Percentiles rank a stretch among this genome's conserved stretches.
Evolutionary conservation across 2,797 vertebrate species (phyloP).

Genomic region (Enteromius viviparus): DNA sequence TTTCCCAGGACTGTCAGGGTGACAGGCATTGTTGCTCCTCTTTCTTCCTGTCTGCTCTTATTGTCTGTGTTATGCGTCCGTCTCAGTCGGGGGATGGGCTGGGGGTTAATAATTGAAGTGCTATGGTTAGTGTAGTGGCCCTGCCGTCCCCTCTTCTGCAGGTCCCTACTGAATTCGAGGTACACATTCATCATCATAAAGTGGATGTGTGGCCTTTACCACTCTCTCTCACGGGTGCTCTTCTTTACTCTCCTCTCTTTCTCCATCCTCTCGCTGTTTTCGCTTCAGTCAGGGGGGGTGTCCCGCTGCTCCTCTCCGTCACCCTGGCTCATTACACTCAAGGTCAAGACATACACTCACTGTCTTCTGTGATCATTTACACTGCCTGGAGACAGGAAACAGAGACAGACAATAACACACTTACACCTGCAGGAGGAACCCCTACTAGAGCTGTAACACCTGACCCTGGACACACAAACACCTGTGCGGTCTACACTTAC

Average conservation of each 20-base stretch:
- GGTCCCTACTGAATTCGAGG: conserved; percentile 46
- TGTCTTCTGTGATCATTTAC: conserved; percentile 38
- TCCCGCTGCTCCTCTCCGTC: conserved; percentile 16
- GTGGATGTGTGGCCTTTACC: conserved; percentile 24
- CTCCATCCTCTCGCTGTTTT: conserved; percentile 4
- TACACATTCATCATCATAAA: conserved; percentile 56
- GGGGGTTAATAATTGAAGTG: conserved; percentile 59
- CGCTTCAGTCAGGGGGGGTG: conserved; percentile 4
- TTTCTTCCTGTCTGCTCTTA: conserved; percentile 51
- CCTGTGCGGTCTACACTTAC: background rate
- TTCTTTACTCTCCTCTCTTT: conserved; percentile 20
- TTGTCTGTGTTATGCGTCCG: conserved; percentile 59
- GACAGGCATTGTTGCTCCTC: conserved; percentile 64
- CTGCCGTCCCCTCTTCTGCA: conserved; percentile 38
- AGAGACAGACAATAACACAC: conserved; percentile 16
- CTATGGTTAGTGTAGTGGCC: conserved; percentile 56
- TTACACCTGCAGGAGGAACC: conserved; percentile 38
- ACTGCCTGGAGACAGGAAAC: conserved; percentile 26
- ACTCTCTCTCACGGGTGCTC: conserved; percentile 14
- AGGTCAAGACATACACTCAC: conserved; percentile 27
- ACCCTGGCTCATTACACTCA: conserved; percentile 25
- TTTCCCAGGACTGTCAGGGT: conserved; percentile 60
- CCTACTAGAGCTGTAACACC: background rate
- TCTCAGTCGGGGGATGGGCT: conserved; percentile 53
- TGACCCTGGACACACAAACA: background rate